Evolutionary conservation across 2,888 invertebrate species (phyloP), one percentile per base, ranked within the genome.

Genomic region (Harpagoxenus sublaevis): DNA sequence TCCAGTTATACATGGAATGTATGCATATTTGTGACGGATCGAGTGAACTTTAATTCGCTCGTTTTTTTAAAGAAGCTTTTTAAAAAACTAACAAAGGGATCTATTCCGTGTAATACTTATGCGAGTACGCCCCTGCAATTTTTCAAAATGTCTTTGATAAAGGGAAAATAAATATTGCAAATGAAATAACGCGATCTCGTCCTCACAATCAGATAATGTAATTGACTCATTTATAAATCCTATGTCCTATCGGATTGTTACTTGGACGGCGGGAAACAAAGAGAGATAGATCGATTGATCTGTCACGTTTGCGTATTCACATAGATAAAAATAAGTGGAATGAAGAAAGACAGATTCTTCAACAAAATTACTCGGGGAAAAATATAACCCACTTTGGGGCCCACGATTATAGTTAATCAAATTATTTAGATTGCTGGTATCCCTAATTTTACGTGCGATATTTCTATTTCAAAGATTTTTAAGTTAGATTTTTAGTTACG

Each of bases 1-100:
- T 79, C 57, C 70, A 79, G 60, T 53, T 55, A 23, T 60, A 39
- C 31, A 42, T 51, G 60, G 79, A 81, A 81, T 70, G 79, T 71
- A 81, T 51, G 15, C 23, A 81, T 71, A 60, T 39, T 39, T 48
- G 48, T 31, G 48, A 48, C 39, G 71, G 42, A 71, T 39, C 71
- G 39, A 35, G 23, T 55, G 18, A 71, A 81, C 35, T 62, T 71
- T 48, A 60, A 3, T 48, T 12, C 55, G 12, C 18, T 23, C 57
- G 15, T 39, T 18, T 12, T 77, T 23, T 31, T 23, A 23, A 57
- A 12, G 35, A 79, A 5, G 12, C 48, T 35, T 35, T 78, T 78
- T 18, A 35, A 66, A 57, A 55, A 23, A n/a, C 18, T 51, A 77
- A 77, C 23, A 57, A 45, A 57, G n/a, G 23, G 5, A 35, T 68